Evolutionary conservation across 2,888 invertebrate genomes (phyloP).

Genomic region (Pollenia angustigena): DNA sequence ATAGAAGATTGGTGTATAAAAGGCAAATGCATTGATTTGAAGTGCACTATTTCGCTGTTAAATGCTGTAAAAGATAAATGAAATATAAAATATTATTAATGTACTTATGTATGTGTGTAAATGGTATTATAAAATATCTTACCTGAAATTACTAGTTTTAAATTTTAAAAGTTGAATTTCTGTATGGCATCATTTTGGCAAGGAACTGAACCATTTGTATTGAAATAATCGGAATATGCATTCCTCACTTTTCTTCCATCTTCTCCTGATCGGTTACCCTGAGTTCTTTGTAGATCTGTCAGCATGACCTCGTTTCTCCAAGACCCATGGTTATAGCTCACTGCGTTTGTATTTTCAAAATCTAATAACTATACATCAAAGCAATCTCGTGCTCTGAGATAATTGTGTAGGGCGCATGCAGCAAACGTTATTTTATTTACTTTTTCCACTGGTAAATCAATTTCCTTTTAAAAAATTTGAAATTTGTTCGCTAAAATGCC

Average conservation of each 20-base stretch:
- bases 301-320: background rate
- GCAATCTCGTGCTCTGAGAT: constrained; percentile 36
- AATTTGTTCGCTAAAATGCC: constrained; percentile 40
- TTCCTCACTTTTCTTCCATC: constrained; percentile 17
- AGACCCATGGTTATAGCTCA: constrained; percentile 1
- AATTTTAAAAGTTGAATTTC: constrained; percentile 33
- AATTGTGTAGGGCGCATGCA: constrained; percentile 41
- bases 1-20: too few relatives aligned
- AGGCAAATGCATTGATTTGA: too few relatives aligned
- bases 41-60: too few relatives aligned
- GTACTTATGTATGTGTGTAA: too few relatives aligned
- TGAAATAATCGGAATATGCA: constrained; percentile 13
- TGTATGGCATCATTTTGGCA: constrained; percentile 26
- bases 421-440: constrained; percentile 31
- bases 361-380: background rate
- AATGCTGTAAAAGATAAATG: too few relatives aligned
- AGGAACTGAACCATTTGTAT: constrained; percentile 20
- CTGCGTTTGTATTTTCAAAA: constrained; percentile 17
- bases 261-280: too few relatives aligned
- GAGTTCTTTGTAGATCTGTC: too few relatives aligned
- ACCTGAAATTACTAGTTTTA: too few relatives aligned
- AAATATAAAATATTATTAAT: too few relatives aligned
- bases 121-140: too few relatives aligned
- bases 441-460: constrained; percentile 39
- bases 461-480: constrained; percentile 46